A percentile compares a stretch with the other conserved stretches of the same genome.
phyloP scores from a whole-genome alignment of 2,888 invertebrate species.

The Cryptocheilus praepositus region DNA sequence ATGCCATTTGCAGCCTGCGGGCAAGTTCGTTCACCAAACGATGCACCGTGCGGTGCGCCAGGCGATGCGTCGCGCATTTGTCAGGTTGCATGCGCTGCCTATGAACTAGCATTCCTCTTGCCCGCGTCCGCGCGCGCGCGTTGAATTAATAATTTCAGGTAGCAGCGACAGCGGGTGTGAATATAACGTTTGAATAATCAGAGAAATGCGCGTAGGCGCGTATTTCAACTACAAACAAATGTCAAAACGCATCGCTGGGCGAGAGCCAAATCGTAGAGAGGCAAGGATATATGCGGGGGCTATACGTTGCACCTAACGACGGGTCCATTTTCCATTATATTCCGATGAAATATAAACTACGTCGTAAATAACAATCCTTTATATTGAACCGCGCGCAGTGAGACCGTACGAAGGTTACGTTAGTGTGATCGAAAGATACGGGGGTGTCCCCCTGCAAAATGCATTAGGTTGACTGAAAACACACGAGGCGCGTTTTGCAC shows the following conservation, averaged over 20 bases:
- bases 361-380: constrained; percentile 61
- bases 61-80: too few relatives aligned
- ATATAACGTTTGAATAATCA: constrained; percentile 48
- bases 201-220: constrained; percentile 39
- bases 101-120: background rate
- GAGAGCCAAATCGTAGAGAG: constrained; percentile 44
- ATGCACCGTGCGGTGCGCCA: too few relatives aligned
- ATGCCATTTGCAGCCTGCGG: too few relatives aligned
- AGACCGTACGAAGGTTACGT: constrained; percentile 20
- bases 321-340: constrained; percentile 61
- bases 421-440: constrained; percentile 50
- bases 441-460: constrained; percentile 38
- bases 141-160: constrained; percentile 46
- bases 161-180: constrained; percentile 22
- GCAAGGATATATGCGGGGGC: constrained; percentile 19
- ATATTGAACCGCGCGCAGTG: constrained; percentile 35
- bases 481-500: constrained; percentile 31
- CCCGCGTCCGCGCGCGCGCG: constrained; percentile 2
- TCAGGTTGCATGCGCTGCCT: too few relatives aligned
- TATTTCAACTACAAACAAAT: constrained; percentile 51
- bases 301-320: constrained; percentile 50
- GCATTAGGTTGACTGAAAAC: constrained; percentile 51
- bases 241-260: constrained; percentile 49
- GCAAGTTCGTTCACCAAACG: too few relatives aligned
- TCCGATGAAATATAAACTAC: constrained; percentile 60